Conservation (phyloP, 2,113 vertebrate species). For the Enhydra lutris region DNA sequence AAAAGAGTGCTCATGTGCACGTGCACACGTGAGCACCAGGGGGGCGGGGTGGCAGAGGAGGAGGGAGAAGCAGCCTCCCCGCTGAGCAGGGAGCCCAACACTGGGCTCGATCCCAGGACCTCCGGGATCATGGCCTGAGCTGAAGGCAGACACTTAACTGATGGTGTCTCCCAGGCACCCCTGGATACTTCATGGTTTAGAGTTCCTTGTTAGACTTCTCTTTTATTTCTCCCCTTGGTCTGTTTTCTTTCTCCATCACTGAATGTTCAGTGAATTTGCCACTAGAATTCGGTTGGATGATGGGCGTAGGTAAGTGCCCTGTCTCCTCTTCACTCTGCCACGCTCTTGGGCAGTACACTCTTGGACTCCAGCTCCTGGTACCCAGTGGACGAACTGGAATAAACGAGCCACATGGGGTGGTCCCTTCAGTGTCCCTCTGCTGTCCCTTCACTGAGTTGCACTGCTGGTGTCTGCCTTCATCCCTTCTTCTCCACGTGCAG, state of each 20-base stretch:
- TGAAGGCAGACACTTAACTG: not conserved
- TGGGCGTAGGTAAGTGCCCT: not conserved
- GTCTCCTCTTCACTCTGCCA: not conserved
- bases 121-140: not conserved
- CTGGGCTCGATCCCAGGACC: not conserved
- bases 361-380: not conserved
- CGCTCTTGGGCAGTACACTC: not conserved
- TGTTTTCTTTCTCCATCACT: not conserved
- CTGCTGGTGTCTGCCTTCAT: not conserved
- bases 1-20: too few relatives aligned
- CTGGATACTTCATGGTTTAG: not conserved
- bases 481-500: not conserved
- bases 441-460: not conserved
- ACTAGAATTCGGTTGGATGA: not conserved
- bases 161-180: not conserved
- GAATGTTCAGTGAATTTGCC: not conserved
- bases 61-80: not conserved
- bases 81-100: not conserved
- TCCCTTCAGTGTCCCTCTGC: not conserved
- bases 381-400: too few relatives aligned
- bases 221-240: not conserved
- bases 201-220: not conserved
- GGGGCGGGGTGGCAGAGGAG: not conserved
- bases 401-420: too few relatives aligned
- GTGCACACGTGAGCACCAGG: fast-evolving